These are phyloP conservation scores for Hypocryptadius cinnamomeus DNA, from an alignment of 2,113 vertebrate species.

Conservation along the genomic window DNA sequence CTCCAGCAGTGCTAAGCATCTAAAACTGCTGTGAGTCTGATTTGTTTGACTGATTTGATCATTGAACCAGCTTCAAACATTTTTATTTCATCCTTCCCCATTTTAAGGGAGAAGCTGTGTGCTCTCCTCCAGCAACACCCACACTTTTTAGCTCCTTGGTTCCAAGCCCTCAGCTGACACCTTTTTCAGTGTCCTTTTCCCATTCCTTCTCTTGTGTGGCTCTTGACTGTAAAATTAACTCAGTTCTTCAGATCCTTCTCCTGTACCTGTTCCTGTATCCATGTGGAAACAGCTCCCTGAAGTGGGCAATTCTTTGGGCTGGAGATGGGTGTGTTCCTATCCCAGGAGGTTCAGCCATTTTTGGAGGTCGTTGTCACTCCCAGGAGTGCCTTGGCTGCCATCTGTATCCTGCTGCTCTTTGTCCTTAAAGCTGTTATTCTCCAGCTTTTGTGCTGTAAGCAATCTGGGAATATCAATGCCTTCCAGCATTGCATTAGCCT, in stretches of 20 bases:
- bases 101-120: neutral
- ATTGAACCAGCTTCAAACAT: neutral
- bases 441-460: neutral
- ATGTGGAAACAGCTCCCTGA: neutral
- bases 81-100: neutral
- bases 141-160: neutral
- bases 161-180: neutral
- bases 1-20: neutral
- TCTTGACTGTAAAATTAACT: neutral
- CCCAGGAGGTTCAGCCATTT: neutral
- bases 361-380: rapidly evolving
- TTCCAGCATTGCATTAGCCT: neutral
- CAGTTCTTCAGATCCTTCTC: neutral
- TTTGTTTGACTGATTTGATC: neutral
- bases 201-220: neutral
- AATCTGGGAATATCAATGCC: neutral
- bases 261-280: neutral
- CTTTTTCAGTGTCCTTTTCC: neutral
- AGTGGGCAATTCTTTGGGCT: neutral
- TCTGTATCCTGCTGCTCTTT: neutral
- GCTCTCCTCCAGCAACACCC: neutral
- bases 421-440: neutral
- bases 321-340: neutral
- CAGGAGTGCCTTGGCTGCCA: neutral
- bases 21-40: neutral